phyloP scores from a whole-genome alignment of 1,140 invertebrate species.

The Penaeus vannamei region DNA sequence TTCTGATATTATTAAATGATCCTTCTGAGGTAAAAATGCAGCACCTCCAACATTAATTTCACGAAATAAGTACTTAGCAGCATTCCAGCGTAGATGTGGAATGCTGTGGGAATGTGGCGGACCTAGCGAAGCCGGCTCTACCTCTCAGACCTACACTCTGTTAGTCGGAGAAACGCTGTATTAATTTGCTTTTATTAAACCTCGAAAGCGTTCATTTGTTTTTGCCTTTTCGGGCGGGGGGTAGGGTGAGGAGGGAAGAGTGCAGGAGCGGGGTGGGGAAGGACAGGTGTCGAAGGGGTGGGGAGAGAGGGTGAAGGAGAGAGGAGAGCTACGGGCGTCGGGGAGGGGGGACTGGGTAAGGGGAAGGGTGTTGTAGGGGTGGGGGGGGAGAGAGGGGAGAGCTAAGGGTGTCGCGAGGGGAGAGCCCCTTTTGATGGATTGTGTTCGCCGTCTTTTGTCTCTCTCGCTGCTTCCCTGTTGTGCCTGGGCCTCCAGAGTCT shows the following conservation, averaged over 20 bases:
- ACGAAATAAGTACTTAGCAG: slow-evolving; percentile 60
- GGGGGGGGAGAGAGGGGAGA: background rate
- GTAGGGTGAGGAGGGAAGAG: background rate
- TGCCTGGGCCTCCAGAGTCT: too few relatives aligned
- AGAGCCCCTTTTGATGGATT: too few relatives aligned
- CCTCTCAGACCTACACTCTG: slow-evolving; percentile 1
- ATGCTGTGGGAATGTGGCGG: slow-evolving; percentile 45
- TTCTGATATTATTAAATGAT: slow-evolving; percentile 54
- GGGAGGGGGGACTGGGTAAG: background rate
- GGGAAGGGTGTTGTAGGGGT: background rate
- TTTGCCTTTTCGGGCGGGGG: background rate
- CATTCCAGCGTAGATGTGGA: slow-evolving; percentile 59
- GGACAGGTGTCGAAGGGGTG: background rate
- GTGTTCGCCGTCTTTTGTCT: too few relatives aligned
- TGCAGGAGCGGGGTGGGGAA: background rate
- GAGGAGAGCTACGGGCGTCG: background rate
- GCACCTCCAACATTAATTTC: slow-evolving; percentile 61
- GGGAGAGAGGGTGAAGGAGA: background rate
- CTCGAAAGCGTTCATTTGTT: slow-evolving; percentile 52
- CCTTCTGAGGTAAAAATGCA: slow-evolving; percentile 9
- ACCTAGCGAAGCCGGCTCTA: slow-evolving; percentile 1
- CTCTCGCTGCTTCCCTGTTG: too few relatives aligned
- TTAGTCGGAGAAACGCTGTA: slow-evolving; percentile 54
- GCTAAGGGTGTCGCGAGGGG: too few relatives aligned
- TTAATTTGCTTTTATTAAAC: slow-evolving; percentile 61